Evolutionary conservation across 2,113 vertebrate genomes (phyloP), one percentile per base, ranked within the genome.

Genomic region (Nothocercus julius): DNA sequence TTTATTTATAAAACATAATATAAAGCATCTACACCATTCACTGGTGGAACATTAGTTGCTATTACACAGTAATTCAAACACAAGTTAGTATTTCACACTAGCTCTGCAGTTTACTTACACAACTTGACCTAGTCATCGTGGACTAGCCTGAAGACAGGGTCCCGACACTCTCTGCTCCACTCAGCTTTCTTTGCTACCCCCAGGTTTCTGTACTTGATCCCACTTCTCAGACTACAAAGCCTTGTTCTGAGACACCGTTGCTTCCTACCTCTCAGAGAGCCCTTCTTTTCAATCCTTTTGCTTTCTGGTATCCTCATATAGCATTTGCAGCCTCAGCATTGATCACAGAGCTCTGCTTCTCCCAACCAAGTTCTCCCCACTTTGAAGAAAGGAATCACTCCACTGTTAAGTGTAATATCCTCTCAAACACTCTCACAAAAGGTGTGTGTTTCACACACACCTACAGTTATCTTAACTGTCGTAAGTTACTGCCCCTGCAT

Each of bases 1-100:
- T 97, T 97, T 98, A 98, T 97, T 97, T 98, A 97, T 94, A 98
- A 98, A 98, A 98, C 87, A 78, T 88, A 68, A 84, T 98, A 98
- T 90, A 98, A 98, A 98, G 96, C 79, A 53, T 96, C 97, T 97
- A 97, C 96, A 97, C 96, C 95, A 88, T 95, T 95, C 94, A 96
- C 95, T 94, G 97, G 93, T 96, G 96, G 80, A 95, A 86, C 87
- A 80, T 97, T 91, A 96, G 91, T 93, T 64, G 90, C 96, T 97
- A 97, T 97, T 97, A 97, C 97, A 97, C 86, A 97, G 97, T 97
- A 98, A 98, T 98, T 93, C 93, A 82, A 95, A 95, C 96, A 94
- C 77, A 59, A 97, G 85, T 93, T 72, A 90, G 87, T 87, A 73
- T 78, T 95, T 95, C 96, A 87, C 92, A 77, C 89, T 94, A 95